Conservation (phyloP, 2,113 vertebrate genomes). For the Chamaetylas fuelleborni region DNA sequence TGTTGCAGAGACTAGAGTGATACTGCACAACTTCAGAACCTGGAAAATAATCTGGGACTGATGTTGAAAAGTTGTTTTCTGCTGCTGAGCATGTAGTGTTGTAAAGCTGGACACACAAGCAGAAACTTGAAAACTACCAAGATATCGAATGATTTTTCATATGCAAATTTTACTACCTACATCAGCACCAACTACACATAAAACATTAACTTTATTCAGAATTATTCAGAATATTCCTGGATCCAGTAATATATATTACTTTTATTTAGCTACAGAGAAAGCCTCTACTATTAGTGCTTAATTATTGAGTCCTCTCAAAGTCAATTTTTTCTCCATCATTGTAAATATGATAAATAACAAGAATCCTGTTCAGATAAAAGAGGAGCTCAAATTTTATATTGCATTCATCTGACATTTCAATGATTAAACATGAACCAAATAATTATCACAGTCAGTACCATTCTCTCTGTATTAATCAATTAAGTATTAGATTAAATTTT, state of each 20-base stretch:
- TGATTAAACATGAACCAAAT: neutral
- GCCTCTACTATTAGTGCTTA: neutral
- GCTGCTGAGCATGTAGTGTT: neutral
- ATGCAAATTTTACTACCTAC: neutral
- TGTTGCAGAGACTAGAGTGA: neutral
- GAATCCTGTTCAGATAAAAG: neutral
- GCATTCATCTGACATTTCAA: neutral
- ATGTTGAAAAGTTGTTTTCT: neutral
- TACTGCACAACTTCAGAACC: neutral
- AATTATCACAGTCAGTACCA: neutral
- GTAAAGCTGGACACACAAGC: neutral
- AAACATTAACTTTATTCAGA: neutral
- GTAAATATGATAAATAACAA: neutral
- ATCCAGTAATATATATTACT: accelerated
- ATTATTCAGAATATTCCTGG: neutral
- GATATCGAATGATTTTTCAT: neutral
- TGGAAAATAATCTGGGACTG: neutral
- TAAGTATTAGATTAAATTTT: neutral
- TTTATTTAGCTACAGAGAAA: neutral
- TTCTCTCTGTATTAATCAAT: neutral
- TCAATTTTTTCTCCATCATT: neutral
- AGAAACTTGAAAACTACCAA: neutral
- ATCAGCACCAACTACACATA: neutral
- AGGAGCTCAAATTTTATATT: neutral
- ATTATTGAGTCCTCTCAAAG: neutral